These are phyloP conservation scores for Crypturellus undulatus DNA, from an alignment of 2,113 vertebrate genomes.

Conservation along the genomic window DNA sequence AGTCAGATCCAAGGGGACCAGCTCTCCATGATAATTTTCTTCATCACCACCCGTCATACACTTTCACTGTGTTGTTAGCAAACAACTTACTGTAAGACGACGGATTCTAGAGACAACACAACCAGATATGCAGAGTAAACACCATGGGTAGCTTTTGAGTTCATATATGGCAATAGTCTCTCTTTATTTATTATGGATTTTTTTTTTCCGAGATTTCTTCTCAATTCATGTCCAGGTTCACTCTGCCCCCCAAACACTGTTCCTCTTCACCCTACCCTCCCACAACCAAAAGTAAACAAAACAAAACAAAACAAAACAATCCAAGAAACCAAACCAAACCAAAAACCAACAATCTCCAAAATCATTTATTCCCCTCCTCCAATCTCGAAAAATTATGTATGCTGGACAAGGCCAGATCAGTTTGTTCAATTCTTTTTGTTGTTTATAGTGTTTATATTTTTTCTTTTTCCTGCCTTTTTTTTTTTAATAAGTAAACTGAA, in stretches of 20 bases:
- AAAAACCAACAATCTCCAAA: conserved; percentile 70
- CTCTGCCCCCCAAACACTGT: conserved; percentile 3
- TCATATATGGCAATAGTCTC: conserved; percentile 82
- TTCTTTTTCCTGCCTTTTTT: conserved; percentile 3
- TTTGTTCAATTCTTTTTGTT: conserved; percentile 37
- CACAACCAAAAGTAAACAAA: conserved; percentile 40
- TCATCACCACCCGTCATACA: conserved; percentile 56
- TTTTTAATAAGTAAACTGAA: conserved; percentile 67
- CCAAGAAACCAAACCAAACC: conserved; percentile 64
- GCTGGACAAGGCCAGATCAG: conserved; percentile 78
- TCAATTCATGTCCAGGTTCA: conserved; percentile 64
- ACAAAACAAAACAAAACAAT: conserved; percentile 55
- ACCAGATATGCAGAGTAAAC: conserved; percentile 82
- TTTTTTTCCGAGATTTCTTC: conserved; percentile 55
- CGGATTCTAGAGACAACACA: conserved; percentile 79
- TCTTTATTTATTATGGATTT: conserved; percentile 64
- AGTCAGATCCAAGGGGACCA: conserved; percentile 72
- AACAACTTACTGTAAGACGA: conserved; percentile 77
- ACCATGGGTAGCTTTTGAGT: conserved; percentile 79
- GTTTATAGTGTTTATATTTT: conserved; percentile 50
- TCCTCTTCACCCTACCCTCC: conserved; percentile 56
- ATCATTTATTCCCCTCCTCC: conserved; percentile 80
- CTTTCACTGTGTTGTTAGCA: conserved; percentile 66
- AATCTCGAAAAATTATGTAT: conserved; percentile 75
- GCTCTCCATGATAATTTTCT: conserved; percentile 56